Evolutionary conservation across 2,888 invertebrate species (phyloP).

Genomic region (Caenorhabditis sp.): DNA sequence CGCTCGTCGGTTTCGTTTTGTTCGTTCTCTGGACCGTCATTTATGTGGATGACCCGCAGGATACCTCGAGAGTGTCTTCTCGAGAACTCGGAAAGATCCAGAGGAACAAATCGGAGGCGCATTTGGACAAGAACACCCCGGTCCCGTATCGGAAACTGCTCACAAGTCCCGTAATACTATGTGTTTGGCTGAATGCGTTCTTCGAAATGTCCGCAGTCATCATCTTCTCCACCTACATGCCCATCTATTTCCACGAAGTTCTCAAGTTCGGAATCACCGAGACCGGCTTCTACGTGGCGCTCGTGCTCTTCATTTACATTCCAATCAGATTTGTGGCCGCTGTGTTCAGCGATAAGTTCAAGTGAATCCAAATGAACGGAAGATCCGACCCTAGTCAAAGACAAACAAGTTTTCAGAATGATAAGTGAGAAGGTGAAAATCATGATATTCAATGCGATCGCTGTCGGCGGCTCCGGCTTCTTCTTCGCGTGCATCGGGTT

Average conservation of each 20-base stretch:
- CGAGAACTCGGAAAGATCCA: slow-evolving; percentile 65
- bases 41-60: slow-evolving; percentile 66
- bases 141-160: slow-evolving; percentile 68
- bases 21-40: slow-evolving; percentile 64
- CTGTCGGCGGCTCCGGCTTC: slow-evolving; percentile 47
- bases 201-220: slow-evolving; percentile 70
- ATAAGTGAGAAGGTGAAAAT: slow-evolving; percentile 46
- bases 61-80: slow-evolving; percentile 53
- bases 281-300: slow-evolving; percentile 53
- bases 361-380: slow-evolving; percentile 17
- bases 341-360: slow-evolving; percentile 65
- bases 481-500: slow-evolving; percentile 52
- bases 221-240: slow-evolving; percentile 66
- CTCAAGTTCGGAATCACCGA: slow-evolving; percentile 56
- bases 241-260: slow-evolving; percentile 69
- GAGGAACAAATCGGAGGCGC: slow-evolving; percentile 63
- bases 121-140: slow-evolving; percentile 58
- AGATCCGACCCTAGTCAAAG: background rate
- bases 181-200: slow-evolving; percentile 71
- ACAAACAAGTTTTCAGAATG: slow-evolving; percentile 28
- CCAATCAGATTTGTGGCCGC: slow-evolving; percentile 66
- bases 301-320: slow-evolving; percentile 56
- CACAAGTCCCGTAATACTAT: slow-evolving; percentile 58
- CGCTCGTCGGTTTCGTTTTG: slow-evolving; percentile 53
- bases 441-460: slow-evolving; percentile 52